Percentiles rank a stretch among this genome's conserved stretches.
Evolutionary conservation across 2,797 vertebrate genomes (phyloP).

Genomic region (Silurus aristotelis): DNA sequence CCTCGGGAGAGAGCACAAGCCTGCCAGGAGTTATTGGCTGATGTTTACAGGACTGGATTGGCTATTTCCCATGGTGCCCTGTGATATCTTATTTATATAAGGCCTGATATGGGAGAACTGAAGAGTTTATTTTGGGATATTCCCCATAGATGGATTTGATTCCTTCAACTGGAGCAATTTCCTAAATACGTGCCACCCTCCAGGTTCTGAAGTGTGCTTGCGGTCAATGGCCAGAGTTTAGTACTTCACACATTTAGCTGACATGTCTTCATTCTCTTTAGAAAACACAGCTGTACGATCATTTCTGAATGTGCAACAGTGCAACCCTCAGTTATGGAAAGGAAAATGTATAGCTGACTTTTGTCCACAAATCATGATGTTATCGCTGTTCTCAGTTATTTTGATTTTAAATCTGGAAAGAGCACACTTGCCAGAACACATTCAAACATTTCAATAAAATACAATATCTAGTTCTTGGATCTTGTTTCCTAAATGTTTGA

Average conservation of each 20-base stretch:
- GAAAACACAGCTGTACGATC: conserved; percentile 26
- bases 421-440: conserved; percentile 20
- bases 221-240: conserved; percentile 52
- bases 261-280: conserved; percentile 37
- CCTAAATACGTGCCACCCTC: conserved; percentile 77
- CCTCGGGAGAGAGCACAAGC: conserved; percentile 67
- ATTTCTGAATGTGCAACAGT: conserved; percentile 9
- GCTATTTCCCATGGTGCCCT: conserved; percentile 81
- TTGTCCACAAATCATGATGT: not conserved
- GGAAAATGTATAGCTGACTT: not conserved
- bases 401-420: conserved; percentile 1
- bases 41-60: conserved; percentile 83
- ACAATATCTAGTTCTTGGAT: conserved; percentile 51
- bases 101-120: conserved; percentile 81
- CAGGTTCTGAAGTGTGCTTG: conserved; percentile 64
- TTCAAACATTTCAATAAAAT: conserved; percentile 49
- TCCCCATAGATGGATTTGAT: conserved; percentile 81
- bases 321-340: not conserved
- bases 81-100: conserved; percentile 85
- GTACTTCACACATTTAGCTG: conserved; percentile 46
- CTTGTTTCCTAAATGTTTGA: conserved; percentile 67
- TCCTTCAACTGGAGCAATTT: conserved; percentile 73
- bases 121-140: conserved; percentile 83
- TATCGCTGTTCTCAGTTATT: not conserved
- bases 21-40: conserved; percentile 81